Conservation (phyloP, 2,113 vertebrate genomes). For the Tetraodon nigroviridis region DNA sequence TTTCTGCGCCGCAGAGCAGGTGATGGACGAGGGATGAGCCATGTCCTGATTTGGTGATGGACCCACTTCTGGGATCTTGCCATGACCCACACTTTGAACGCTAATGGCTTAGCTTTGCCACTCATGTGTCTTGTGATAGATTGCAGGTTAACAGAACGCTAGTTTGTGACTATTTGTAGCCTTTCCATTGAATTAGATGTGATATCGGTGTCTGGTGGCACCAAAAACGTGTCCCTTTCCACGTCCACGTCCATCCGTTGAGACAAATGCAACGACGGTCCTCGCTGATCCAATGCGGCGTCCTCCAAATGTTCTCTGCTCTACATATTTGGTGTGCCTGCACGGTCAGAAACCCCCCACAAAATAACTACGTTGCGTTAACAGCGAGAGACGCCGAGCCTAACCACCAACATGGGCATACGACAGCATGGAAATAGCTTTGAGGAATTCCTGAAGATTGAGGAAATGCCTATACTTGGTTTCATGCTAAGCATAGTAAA, state of each 20-base stretch:
- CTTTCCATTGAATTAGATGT: no score
- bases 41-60: no score
- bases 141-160: no score
- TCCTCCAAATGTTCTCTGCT: conserved; percentile 31
- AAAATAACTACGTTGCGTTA: conserved; percentile 61
- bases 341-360: conserved; percentile 62
- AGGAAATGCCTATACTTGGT: conserved; percentile 40
- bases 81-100: no score
- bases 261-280: conserved; percentile 40
- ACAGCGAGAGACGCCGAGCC: conserved; percentile 50
- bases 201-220: no score
- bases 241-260: conserved; percentile 14
- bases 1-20: no score
- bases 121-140: no score
- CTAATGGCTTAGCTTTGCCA: no score
- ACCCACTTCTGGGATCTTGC: no score
- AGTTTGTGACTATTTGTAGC: no score
- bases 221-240: no score
- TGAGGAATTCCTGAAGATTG: conserved; percentile 52
- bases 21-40: no score
- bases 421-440: conserved; percentile 62
- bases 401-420: conserved; percentile 40
- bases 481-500: conserved; percentile 31
- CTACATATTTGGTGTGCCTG: conserved; percentile 51
- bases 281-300: conserved; percentile 30